These are phyloP conservation scores for Ceratina calcarata DNA, from an alignment of 1,140 invertebrate species.

Conservation along the genomic window DNA sequence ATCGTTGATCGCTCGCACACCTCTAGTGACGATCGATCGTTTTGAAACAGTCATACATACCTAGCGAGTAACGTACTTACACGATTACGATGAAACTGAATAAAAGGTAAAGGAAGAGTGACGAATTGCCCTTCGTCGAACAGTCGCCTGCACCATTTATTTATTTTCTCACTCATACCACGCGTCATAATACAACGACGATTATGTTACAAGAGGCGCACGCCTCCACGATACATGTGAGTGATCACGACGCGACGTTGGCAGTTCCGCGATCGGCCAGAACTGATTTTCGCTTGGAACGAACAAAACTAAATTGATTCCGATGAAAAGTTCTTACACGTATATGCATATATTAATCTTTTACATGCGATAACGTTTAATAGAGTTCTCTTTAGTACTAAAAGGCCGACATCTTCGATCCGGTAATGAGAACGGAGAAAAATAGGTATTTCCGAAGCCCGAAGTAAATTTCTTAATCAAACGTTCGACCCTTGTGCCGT, in stretches of 20 bases:
- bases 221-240: background rate
- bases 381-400: background rate
- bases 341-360: slow-evolving; percentile 3
- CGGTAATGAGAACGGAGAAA: slow-evolving; percentile 15
- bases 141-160: slow-evolving; percentile 39
- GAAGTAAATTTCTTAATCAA: slow-evolving; percentile 8
- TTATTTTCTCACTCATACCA: slow-evolving; percentile 11
- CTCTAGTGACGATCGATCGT: slow-evolving; percentile 3
- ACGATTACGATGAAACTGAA: background rate
- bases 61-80: background rate
- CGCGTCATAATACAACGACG: background rate
- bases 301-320: slow-evolving; percentile 1
- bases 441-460: slow-evolving; percentile 15
- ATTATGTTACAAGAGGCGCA: slow-evolving; percentile 30
- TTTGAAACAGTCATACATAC: slow-evolving; percentile 19
- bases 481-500: background rate
- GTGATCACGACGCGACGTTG: no score
- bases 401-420: background rate
- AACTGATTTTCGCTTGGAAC: background rate
- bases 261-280: background rate
- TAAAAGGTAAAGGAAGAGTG: background rate
- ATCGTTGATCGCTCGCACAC: no score
- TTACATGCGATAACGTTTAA: background rate
- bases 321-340: background rate
- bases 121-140: slow-evolving; percentile 5